Evolutionary conservation across 2,888 invertebrate species (phyloP), one percentile per base, ranked within the genome.

Genomic region (Phorcus lineatus): DNA sequence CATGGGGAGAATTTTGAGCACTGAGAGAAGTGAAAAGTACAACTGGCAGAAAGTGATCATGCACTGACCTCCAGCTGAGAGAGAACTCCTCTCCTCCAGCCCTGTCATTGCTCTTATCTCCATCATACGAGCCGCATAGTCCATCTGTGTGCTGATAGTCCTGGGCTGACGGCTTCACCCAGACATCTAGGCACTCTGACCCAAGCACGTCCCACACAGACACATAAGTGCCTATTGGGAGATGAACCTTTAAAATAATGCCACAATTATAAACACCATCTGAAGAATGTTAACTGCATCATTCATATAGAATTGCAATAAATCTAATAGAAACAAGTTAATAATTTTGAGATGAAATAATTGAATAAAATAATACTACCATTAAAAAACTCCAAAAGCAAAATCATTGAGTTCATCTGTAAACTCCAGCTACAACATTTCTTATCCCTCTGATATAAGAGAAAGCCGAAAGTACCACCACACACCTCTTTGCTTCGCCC

Each of bases 121-220:
- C 89, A 83, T 91, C 90, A 84, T 86, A 90, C 6, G 82, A 84
- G 0, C 91, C 91, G 85, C 91, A 91, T 36, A 91, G 79, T 70
- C 86, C 86, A 78, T 82, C 82, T 13, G 84, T 84, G 53, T 77
- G 78, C 11, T 81, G 76, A 77, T 78, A 85, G 77, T 87, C 87
- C 36, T 82, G 70, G 22, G 86, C 74, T 11, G 86, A 84, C n/a
- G 85, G 81, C 19, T 81, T 83, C 6, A 86, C 67, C 82, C 84
- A 86, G 2, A 87, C 77, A 74, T 88, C 84, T 28, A 88, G 82
- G 70, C 81, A 88, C 19, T 84, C 76, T 13, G 82, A 67, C 1
- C 75, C 82, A 2, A 78, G 75, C 9, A 84, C 81, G n/a, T 78
- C 62, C 19, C 66, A 55, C 22, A 84, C 78, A n/a, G 31, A 78